Evolutionary conservation across 2,797 vertebrate species (phyloP), one percentile per base, ranked within the genome.

Genomic region (Mionectes olivaceus): DNA sequence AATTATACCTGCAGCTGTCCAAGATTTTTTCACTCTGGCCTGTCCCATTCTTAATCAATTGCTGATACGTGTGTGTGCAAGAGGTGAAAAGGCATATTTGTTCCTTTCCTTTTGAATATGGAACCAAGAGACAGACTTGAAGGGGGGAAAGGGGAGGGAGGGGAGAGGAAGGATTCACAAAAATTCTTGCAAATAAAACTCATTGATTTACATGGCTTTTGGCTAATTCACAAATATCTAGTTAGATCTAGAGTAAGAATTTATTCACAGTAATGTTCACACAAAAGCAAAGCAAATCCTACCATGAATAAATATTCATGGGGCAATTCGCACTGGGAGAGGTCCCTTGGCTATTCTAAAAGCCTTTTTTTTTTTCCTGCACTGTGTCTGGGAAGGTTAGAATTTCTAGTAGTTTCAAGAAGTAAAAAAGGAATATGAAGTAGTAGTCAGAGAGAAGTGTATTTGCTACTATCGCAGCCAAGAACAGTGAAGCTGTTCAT

Each of bases 221-320:
- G 82, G 28, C 43, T 93, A 94, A 93, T 78, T 94, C 87, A 56
- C 47, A 91, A 71, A 83, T 84, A 91, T 49, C 89, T 89, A 76
- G 44, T 35, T 67, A 78, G 55, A 68, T 50, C 84, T 73, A 77
- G 15, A 80, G 33, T 57, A 90, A 94, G 77, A 96, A 93, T 94
- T 94, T 96, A 94, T 93, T 94, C 87, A 55, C 52, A 76, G 28
- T 83, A 94, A 83, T 78, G 47, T 61, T 93, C 79, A 70, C 60
- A 84, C 79, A 86, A 95, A 90, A 94, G 46, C 70, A 84, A 89
- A 91, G 89, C 33, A 93, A 94, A 96, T 95, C 80, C 87, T 91
- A 90, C 70, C 63, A 82, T 82, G 87, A 94, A 96, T 96, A 96
- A 95, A 96, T 94, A 94, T 95, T 94, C 94, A 93, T 90, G 63